These are phyloP conservation scores for Sminthurinus aureus DNA, from an alignment of 2,888 invertebrate genomes.

Conservation along the genomic window DNA sequence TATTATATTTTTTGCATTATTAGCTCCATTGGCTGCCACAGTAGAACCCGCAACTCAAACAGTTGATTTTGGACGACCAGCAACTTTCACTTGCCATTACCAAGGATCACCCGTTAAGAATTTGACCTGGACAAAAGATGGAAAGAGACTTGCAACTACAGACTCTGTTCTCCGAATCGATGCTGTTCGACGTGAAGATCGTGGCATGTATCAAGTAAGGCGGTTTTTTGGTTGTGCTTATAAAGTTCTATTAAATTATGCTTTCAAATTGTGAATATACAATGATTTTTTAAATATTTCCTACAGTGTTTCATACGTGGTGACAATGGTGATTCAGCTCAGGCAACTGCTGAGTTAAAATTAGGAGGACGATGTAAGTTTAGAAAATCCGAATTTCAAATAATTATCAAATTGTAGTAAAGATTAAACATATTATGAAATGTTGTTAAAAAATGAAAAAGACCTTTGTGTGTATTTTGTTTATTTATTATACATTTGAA, in stretches of 20 bases:
- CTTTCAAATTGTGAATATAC: no score
- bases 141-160: constrained; percentile 82
- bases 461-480: no score
- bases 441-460: no score
- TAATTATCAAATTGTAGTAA: no score
- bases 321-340: constrained; percentile 80
- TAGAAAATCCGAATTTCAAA: no score
- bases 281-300: not conserved
- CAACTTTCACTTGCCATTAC: constrained; percentile 87
- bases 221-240: no score
- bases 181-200: constrained; percentile 90
- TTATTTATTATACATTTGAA: not conserved
- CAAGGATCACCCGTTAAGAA: constrained; percentile 83
- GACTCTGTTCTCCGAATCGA: constrained; percentile 84
- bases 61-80: constrained; percentile 91
- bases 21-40: constrained; percentile 83
- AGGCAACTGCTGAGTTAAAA: constrained; percentile 90
- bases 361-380: constrained; percentile 88
- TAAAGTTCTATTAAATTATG: no score
- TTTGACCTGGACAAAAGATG: constrained; percentile 92
- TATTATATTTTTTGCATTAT: constrained; percentile 47
- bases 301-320: constrained; percentile 91
- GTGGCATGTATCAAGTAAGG: constrained; percentile 83
- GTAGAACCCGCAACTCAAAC: constrained; percentile 92
- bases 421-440: no score